Evolutionary conservation across 2,888 invertebrate species (phyloP).

Genomic region (Rhodophaea formosa): DNA sequence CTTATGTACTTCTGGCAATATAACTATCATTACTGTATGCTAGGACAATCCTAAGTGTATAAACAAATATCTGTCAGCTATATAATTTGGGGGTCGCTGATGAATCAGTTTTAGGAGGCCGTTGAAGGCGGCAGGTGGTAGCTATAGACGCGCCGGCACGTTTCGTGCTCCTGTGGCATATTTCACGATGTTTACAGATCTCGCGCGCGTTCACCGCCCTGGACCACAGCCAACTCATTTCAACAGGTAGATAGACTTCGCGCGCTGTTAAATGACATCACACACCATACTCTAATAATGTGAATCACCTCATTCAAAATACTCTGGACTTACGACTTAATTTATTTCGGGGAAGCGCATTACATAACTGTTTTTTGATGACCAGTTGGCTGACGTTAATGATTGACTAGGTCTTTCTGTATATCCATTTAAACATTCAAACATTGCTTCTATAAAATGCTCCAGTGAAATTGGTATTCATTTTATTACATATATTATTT

Average conservation of each 20-base stretch:
- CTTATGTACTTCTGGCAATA: too few relatives aligned
- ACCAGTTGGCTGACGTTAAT: conserved; percentile 8
- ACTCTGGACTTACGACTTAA: conserved; percentile 41
- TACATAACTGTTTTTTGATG: conserved; percentile 36
- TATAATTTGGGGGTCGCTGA: conserved; percentile 25
- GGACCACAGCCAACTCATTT: conserved; percentile 67
- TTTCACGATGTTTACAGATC: conserved; percentile 54
- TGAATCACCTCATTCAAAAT: conserved; percentile 72
- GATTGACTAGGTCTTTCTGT: conserved; percentile 1
- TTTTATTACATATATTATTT: not conserved
- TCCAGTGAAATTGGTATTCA: not conserved
- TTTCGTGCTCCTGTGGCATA: conserved; percentile 32
- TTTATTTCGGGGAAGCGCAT: conserved; percentile 34
- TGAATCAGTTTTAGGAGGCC: conserved; percentile 29
- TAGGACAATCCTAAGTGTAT: too few relatives aligned
- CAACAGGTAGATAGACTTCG: conserved; percentile 71
- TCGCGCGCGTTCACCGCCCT: conserved; percentile 44
- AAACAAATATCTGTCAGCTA: too few relatives aligned
- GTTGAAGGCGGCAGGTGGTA: conserved; percentile 30
- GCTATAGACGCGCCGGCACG: conserved; percentile 43
- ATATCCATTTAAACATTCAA: not conserved
- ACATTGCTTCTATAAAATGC: not conserved
- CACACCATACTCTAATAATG: conserved; percentile 45
- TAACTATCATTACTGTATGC: too few relatives aligned
- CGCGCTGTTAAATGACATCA: conserved; percentile 63